Conservation (phyloP, 2,113 vertebrate genomes). For the Cynopterus brachyotis region DNA sequence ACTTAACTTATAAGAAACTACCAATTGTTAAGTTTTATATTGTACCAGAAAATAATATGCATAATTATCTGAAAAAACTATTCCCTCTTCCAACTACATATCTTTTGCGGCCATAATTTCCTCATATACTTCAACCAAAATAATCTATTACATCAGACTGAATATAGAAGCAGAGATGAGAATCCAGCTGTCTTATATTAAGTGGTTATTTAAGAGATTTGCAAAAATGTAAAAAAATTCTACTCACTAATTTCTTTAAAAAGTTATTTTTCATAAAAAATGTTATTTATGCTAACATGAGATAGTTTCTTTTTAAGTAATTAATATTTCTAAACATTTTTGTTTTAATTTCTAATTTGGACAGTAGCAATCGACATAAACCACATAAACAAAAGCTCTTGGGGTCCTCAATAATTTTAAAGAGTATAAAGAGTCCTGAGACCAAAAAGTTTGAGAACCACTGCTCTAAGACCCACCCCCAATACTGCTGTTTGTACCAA, state of each 20-base stretch:
- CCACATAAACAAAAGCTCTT: background rate
- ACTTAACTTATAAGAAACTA: slow-evolving; percentile 35
- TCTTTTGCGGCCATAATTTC: background rate
- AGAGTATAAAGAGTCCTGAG: background rate
- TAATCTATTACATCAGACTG: background rate
- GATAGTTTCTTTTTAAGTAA: background rate
- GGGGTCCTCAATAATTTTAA: background rate
- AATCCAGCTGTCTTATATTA: slow-evolving; percentile 20
- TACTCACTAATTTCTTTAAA: background rate
- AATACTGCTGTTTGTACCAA: slow-evolving; percentile 9
- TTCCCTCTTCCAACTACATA: slow-evolving; percentile 9
- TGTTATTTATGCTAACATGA: background rate
- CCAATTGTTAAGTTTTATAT: slow-evolving; percentile 22
- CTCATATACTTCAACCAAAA: slow-evolving; percentile 40
- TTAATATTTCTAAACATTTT: slow-evolving; percentile 19
- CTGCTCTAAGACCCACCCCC: background rate
- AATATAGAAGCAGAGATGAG: background rate
- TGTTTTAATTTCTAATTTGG: slow-evolving; percentile 15
- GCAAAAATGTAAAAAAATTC: background rate
- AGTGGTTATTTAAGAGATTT: slow-evolving; percentile 1
- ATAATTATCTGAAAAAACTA: slow-evolving; percentile 19
- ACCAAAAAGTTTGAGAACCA: background rate
- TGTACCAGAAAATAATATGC: slow-evolving; percentile 1
- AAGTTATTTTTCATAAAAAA: slow-evolving; percentile 35
- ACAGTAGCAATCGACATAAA: background rate